A percentile compares a stretch with the other conserved stretches of the same genome.
phyloP scores from a whole-genome alignment of 2,888 invertebrate genomes.

The Drosophila pseudotalamancana region DNA sequence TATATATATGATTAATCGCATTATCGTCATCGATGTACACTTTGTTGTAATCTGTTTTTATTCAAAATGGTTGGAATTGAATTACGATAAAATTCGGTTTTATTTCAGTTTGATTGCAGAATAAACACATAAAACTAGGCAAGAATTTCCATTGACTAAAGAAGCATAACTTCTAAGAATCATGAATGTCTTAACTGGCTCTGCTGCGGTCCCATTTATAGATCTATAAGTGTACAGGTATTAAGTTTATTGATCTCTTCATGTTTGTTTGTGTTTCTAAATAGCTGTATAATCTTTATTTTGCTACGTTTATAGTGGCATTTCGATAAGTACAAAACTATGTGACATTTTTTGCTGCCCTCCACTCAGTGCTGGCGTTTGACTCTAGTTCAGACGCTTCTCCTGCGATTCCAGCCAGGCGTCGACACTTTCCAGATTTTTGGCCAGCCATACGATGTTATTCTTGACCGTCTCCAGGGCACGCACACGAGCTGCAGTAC shows the following conservation, averaged over 20 bases:
- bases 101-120: too few relatives aligned
- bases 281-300: slow-evolving; percentile 59
- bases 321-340: slow-evolving; percentile 35
- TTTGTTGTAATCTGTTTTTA: too few relatives aligned
- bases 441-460: slow-evolving; percentile 92
- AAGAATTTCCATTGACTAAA: too few relatives aligned
- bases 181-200: background rate
- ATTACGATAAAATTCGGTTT: too few relatives aligned
- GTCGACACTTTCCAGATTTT: slow-evolving; percentile 86
- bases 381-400: background rate
- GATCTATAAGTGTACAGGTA: slow-evolving; percentile 2
- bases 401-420: slow-evolving; percentile 86
- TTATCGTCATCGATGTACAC: too few relatives aligned
- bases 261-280: slow-evolving; percentile 7
- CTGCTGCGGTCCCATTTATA: too few relatives aligned
- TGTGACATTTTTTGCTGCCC: background rate
- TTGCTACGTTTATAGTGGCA: slow-evolving; percentile 40
- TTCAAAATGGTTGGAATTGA: too few relatives aligned
- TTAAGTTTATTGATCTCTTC: slow-evolving; percentile 11
- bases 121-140: too few relatives aligned
- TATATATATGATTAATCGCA: too few relatives aligned
- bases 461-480: slow-evolving; percentile 91
- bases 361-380: background rate
- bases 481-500: slow-evolving; percentile 88
- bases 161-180: background rate